phyloP scores from a whole-genome alignment of 2,888 invertebrate genomes.

The Xiphydria camelus region DNA sequence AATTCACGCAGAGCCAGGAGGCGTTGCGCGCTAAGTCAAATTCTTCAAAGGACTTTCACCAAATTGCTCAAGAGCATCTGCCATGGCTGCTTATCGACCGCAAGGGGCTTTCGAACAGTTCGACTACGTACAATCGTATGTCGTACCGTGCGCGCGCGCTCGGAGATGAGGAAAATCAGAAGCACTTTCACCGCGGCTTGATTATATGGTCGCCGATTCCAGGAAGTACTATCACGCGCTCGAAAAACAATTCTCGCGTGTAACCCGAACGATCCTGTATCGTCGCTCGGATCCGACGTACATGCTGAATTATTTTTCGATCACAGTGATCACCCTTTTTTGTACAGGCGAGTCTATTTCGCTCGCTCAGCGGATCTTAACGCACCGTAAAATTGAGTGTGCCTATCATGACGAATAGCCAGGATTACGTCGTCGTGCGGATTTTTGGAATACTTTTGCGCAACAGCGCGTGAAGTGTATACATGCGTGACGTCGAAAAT shows the following conservation, averaged over 20 bases:
- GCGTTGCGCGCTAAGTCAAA: constrained; percentile 7
- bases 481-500: too few relatives aligned
- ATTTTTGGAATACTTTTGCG: too few relatives aligned
- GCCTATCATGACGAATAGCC: too few relatives aligned
- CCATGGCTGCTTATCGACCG: constrained; percentile 13
- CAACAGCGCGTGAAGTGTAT: too few relatives aligned
- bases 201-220: constrained; percentile 32
- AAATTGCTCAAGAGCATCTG: constrained; percentile 39
- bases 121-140: constrained; percentile 5
- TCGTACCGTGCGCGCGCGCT: constrained; percentile 17
- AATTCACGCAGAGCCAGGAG: constrained; percentile 2
- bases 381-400: too few relatives aligned
- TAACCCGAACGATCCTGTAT: too few relatives aligned
- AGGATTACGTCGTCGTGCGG: too few relatives aligned
- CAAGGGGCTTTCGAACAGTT: constrained; percentile 1
- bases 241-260: constrained; percentile 3
- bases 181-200: constrained; percentile 50
- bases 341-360: too few relatives aligned
- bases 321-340: too few relatives aligned
- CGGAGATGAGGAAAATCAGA: constrained; percentile 35
- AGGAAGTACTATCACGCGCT: constrained; percentile 29
- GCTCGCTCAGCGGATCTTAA: too few relatives aligned
- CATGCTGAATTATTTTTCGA: too few relatives aligned
- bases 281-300: too few relatives aligned
- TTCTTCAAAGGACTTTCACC: constrained; percentile 45